Evolutionary conservation across 2,113 vertebrate genomes (phyloP).

Genomic region (Neodontobutis hainanensis): DNA sequence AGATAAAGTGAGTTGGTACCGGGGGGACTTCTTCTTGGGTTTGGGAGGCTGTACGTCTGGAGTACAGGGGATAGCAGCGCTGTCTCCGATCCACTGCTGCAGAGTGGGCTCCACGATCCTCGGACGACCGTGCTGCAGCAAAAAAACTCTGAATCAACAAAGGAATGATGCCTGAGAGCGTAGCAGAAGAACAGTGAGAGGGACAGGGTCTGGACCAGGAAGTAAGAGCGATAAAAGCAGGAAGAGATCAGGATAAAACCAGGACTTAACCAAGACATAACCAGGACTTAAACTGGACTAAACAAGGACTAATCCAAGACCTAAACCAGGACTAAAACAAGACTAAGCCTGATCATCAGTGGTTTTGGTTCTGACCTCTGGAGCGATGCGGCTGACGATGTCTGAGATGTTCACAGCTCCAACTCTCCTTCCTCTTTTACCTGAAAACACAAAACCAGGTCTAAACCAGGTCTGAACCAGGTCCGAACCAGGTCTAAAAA

Average conservation of each 20-base stretch:
- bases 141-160: background rate
- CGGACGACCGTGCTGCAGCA: slow-evolving; percentile 80
- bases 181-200: fast-evolving
- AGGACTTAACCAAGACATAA: too few relatives aligned
- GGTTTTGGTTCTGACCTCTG: slow-evolving; percentile 85
- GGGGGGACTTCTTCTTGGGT: slow-evolving; percentile 77
- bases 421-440: slow-evolving; percentile 73
- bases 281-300: too few relatives aligned
- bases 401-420: slow-evolving; percentile 86
- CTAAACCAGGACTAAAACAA: too few relatives aligned
- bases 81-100: slow-evolving; percentile 92
- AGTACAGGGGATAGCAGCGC: slow-evolving; percentile 90
- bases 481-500: background rate
- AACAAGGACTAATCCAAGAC: too few relatives aligned
- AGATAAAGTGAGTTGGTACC: slow-evolving; percentile 71
- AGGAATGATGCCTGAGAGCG: too few relatives aligned
- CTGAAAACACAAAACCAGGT: slow-evolving; percentile 59
- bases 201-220: too few relatives aligned
- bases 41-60: slow-evolving; percentile 78
- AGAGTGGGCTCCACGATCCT: slow-evolving; percentile 77
- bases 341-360: background rate
- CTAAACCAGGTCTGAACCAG: background rate
- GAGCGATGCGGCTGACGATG: slow-evolving; percentile 93
- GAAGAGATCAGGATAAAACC: too few relatives aligned
- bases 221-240: too few relatives aligned